Evolutionary conservation across 2,113 vertebrate species (phyloP).

Genomic region (Elaphurus davidianus): DNA sequence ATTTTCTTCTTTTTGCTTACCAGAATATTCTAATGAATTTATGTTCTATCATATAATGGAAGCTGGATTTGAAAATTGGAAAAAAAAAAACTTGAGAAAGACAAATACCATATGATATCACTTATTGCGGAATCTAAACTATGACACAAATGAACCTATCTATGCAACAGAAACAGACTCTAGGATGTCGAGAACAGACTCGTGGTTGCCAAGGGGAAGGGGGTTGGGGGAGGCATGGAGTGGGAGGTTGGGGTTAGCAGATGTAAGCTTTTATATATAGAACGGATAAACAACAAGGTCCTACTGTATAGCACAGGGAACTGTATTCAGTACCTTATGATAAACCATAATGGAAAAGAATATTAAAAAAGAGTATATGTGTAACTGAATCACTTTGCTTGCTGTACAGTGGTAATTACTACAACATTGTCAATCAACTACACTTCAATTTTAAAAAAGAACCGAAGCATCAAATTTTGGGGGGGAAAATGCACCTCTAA

Average conservation of each 20-base stretch:
- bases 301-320: not conserved
- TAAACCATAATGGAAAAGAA: not conserved
- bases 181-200: not conserved
- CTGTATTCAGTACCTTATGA: not conserved
- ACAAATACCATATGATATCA: not conserved
- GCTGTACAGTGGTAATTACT: not conserved
- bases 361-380: not conserved
- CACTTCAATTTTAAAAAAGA: not conserved
- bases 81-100: not conserved
- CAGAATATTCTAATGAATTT: slow-evolving; percentile 4
- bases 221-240: not conserved
- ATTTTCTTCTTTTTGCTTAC: not conserved
- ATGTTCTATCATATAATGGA: not conserved
- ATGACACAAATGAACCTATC: not conserved
- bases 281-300: not conserved
- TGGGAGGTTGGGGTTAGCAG: not conserved
- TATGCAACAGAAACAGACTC: not conserved
- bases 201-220: not conserved
- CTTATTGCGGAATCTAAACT: not conserved
- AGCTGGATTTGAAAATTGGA: not conserved
- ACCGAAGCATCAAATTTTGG: not conserved
- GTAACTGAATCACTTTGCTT: not conserved
- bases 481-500: not conserved
- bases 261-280: not conserved
- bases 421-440: not conserved